Percentiles rank a stretch among this genome's conserved stretches.
Conservation (phyloP, 2,797 vertebrate genomes). For the Notolabrus celidotus region DNA sequence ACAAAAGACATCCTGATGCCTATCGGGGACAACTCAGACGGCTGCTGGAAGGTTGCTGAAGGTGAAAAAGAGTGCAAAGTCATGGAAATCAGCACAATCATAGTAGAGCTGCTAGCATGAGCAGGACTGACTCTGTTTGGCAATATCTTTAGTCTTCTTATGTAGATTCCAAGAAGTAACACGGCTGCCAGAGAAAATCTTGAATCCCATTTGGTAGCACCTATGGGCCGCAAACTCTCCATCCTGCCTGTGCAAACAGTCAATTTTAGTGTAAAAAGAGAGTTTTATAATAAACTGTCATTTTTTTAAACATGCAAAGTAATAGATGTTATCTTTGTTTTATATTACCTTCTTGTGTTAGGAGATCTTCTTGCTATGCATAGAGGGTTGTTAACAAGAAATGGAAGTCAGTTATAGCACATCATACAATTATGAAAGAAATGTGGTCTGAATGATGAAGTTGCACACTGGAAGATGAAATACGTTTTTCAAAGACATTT, state of each 20-base stretch:
- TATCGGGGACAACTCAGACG: slow-evolving; percentile 30
- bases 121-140: neutral
- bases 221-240: neutral
- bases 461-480: neutral
- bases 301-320: neutral
- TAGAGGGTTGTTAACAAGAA: slow-evolving; percentile 15
- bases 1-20: slow-evolving; percentile 36
- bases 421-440: neutral
- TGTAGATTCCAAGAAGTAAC: slow-evolving; percentile 58
- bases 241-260: neutral
- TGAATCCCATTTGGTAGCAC: slow-evolving; percentile 32
- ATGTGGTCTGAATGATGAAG: neutral
- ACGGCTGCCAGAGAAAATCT: slow-evolving; percentile 40
- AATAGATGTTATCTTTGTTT: neutral
- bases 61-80: slow-evolving; percentile 27
- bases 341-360: slow-evolving; percentile 51
- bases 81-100: slow-evolving; percentile 42
- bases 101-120: slow-evolving; percentile 12
- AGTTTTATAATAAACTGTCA: neutral
- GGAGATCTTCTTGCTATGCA: slow-evolving; percentile 9
- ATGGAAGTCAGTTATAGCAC: neutral
- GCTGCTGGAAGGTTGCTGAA: slow-evolving; percentile 6
- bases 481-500: too few relatives aligned
- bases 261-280: neutral
- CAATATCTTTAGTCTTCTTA: slow-evolving; percentile 38